Percentiles rank a stretch among this genome's conserved stretches.
Evolutionary conservation across 2,113 vertebrate species (phyloP).

Genomic region (Odontophorus gujanensis): DNA sequence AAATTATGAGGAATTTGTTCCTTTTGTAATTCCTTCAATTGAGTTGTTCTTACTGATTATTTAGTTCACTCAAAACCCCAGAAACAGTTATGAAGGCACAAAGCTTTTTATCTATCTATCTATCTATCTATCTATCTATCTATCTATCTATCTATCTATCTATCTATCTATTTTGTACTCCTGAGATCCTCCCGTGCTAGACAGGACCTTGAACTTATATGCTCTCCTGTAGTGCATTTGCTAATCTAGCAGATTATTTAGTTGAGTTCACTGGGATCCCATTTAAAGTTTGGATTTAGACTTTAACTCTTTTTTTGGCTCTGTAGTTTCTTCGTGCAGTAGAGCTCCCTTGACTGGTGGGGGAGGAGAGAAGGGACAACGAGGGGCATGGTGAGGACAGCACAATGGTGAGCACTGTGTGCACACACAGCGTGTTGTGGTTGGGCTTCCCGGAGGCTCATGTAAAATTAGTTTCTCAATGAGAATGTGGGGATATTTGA

Average conservation of each 20-base stretch:
- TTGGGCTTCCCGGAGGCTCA: not conserved
- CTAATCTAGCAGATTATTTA: not conserved
- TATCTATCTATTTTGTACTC: not conserved
- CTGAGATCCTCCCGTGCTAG: fast-evolving
- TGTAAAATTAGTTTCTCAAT: not conserved
- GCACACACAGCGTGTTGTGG: fast-evolving
- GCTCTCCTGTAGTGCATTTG: not conserved
- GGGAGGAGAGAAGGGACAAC: not conserved
- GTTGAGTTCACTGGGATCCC: not conserved
- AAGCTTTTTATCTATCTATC: no score
- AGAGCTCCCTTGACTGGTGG: not conserved
- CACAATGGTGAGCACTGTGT: fast-evolving
- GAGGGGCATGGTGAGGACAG: not conserved
- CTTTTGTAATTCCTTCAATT: not conserved
- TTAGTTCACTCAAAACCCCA: not conserved
- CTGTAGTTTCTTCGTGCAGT: not conserved
- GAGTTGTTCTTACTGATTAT: no score
- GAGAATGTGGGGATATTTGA: not conserved
- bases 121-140: no score
- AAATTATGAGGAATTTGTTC: not conserved
- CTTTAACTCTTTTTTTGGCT: not conserved
- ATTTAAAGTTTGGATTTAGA: not conserved
- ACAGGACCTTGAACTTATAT: not conserved
- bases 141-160: no score
- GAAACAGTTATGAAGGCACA: not conserved